Evolutionary conservation across 1,140 invertebrate genomes (phyloP), one percentile per base, ranked within the genome.

Genomic region (Lepidostoma basale): DNA sequence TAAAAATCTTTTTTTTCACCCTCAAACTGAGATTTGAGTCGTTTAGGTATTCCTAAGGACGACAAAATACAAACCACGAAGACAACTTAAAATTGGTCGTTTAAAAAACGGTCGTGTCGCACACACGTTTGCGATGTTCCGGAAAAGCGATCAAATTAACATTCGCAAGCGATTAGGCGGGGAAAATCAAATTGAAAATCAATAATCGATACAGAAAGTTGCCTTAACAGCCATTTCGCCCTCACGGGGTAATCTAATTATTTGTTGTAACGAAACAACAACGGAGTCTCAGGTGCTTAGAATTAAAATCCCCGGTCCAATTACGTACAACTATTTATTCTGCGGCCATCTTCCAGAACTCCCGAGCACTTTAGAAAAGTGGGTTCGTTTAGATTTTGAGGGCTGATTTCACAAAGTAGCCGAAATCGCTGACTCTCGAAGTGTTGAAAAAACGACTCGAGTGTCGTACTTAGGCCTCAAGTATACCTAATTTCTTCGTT

Each of bases 61-160:
- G n/a, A n/a, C n/a, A n/a, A n/a, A n/a, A n/a, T n/a, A n/a, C n/a
- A n/a, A n/a, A 23, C 18, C 3, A 23, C 45, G 22, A 54, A 16
- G 49, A 54, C 30, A 6, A 26, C 49, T 54, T 54, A 54, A 54
- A 54, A 49, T 16, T 30, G 26, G 26, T 54, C 49, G 26, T 54
- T 54, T n/a, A 26, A 54, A 54, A 54, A 54, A 54, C 49, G 20
- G 49, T 54, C 49, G 30, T 54, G 49, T 54, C 23, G n/a, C n/a
- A 22, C n/a, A n/a, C 49, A 28, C 26, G 49, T 54, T 26, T 54
- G 49, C 49, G 26, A 54, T 54, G 26, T 28, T 2, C 49, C n/a
- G 49, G 47, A 23, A 36, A 36, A 36, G 26, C 49, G 49, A 54
- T 54, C 49, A 54, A 54, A 54, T 54, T 54, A 54, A 54, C 49